A percentile compares a stretch with the other conserved stretches of the same genome.
These are phyloP conservation scores for Tonatia bakeri DNA, from an alignment of 2,113 vertebrate species.

Conservation along the genomic window DNA sequence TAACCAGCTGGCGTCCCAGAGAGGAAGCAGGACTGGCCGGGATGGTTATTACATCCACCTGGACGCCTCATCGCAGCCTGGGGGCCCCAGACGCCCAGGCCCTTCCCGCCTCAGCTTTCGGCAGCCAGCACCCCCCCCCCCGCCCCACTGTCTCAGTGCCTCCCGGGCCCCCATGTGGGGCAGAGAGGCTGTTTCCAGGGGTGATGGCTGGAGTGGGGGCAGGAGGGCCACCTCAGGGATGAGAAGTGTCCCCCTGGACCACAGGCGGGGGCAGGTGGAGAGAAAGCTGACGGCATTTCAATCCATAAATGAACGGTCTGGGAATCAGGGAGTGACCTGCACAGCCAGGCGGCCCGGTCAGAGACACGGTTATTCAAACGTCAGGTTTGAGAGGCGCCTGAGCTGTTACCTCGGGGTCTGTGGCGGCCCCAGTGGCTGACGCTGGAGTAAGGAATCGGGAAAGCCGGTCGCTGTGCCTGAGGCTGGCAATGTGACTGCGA, in stretches of 20 bases:
- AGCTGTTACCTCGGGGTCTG: accelerated
- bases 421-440: accelerated
- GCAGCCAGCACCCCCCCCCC: not conserved
- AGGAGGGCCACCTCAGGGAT: accelerated
- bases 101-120: too few relatives aligned
- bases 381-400: too few relatives aligned
- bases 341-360: too few relatives aligned
- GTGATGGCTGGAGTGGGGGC: not conserved
- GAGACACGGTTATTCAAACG: accelerated
- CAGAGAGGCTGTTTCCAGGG: not conserved
- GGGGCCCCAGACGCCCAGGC: too few relatives aligned
- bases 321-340: accelerated
- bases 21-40: too few relatives aligned
- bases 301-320: accelerated
- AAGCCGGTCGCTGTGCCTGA: accelerated
- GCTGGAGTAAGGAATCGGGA: accelerated
- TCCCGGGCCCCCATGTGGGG: not conserved
- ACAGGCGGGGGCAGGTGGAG: accelerated
- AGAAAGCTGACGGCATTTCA: accelerated
- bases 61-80: too few relatives aligned
- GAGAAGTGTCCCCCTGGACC: accelerated
- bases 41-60: too few relatives aligned
- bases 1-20: too few relatives aligned
- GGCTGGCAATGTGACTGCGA: accelerated
- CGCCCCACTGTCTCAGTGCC: not conserved